These are phyloP conservation scores for Melanotaenia duboulayi DNA, from an alignment of 2,113 vertebrate genomes.

Conservation along the genomic window DNA sequence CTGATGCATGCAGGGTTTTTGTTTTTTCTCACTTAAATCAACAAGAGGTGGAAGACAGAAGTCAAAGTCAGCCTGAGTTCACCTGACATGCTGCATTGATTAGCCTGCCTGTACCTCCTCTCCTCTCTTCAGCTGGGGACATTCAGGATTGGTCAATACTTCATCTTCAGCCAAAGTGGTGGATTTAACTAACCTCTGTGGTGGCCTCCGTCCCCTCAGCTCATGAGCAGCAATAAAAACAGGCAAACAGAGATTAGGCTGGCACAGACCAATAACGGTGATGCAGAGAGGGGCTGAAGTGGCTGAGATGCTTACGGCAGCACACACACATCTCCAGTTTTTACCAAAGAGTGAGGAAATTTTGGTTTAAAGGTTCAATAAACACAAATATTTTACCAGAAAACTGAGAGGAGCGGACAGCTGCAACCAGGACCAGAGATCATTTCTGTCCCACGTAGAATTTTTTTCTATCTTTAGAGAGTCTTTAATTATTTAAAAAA, in stretches of 20 bases:
- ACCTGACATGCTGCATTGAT: neutral
- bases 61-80: slow-evolving; percentile 5
- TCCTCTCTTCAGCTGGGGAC: slow-evolving; percentile 9
- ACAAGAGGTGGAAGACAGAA: neutral
- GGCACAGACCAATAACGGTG: slow-evolving; percentile 40
- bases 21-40: too few species aligned
- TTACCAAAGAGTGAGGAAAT: too few species aligned
- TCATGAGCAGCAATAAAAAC: slow-evolving; percentile 50
- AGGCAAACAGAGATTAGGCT: slow-evolving; percentile 49
- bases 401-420: too few species aligned
- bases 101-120: neutral
- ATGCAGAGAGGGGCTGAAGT: neutral
- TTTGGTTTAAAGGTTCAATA: too few species aligned
- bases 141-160: slow-evolving; percentile 16
- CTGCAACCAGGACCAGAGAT: too few species aligned
- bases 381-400: too few species aligned
- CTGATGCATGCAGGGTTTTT: neutral
- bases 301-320: too few species aligned
- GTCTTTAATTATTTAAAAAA: too few species aligned
- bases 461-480: too few species aligned
- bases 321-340: too few species aligned
- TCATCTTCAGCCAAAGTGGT: slow-evolving; percentile 21
- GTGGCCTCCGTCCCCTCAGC: slow-evolving; percentile 18
- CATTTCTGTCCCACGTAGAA: too few species aligned
- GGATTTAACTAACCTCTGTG: slow-evolving; percentile 47